Percentiles rank a stretch among this genome's conserved stretches.
Evolutionary conservation across 2,797 vertebrate genomes (phyloP).

Genomic region (Pelochelys cantorii): DNA sequence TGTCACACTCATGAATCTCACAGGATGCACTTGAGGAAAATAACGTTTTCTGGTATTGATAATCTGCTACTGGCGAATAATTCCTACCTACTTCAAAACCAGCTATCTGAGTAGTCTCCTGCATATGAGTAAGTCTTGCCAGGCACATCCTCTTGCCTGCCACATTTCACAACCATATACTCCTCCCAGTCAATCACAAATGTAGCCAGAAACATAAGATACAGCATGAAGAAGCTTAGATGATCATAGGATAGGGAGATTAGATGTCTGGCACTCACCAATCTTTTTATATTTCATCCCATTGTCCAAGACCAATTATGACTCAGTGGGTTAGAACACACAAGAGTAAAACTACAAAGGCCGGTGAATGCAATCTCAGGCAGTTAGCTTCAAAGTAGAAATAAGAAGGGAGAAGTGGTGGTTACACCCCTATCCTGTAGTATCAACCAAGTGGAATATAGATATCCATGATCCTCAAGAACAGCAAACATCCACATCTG

Average conservation of each 20-base stretch:
- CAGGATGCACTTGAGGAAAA: neutral
- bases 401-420: neutral
- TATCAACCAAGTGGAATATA: neutral
- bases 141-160: neutral
- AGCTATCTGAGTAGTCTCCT: neutral
- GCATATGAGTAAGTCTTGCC: neutral
- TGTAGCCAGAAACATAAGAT: neutral
- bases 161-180: neutral
- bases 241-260: neutral
- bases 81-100: neutral
- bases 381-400: neutral
- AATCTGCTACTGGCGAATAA: neutral
- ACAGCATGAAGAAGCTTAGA: neutral
- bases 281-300: neutral
- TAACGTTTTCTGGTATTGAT: neutral
- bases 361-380: neutral
- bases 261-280: neutral
- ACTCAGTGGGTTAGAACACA: neutral
- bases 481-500: neutral
- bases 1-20: neutral
- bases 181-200: neutral
- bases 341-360: neutral
- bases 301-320: fast-evolving
- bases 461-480: neutral
- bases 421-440: neutral